Evolutionary conservation across 2,113 vertebrate genomes (phyloP).

Genomic region (Phycodurus eques): DNA sequence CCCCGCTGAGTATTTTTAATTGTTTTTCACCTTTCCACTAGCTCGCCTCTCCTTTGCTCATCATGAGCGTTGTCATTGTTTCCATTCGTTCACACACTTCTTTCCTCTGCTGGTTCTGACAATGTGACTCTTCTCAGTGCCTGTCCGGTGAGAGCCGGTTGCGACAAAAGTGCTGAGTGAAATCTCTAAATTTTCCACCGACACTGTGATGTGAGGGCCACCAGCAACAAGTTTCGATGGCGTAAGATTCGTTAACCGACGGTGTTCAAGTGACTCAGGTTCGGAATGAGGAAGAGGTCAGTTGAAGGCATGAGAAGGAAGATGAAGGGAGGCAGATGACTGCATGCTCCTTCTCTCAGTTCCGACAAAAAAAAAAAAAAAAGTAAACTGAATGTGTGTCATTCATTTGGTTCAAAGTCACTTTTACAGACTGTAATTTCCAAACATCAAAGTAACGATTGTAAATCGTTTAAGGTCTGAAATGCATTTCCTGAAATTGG

Average conservation of each 20-base stretch:
- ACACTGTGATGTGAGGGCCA: conserved; percentile 48
- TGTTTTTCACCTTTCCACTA: conserved; percentile 28
- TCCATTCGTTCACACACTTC: conserved; percentile 54
- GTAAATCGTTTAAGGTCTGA: background rate
- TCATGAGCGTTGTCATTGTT: conserved; percentile 55
- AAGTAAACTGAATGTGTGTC: background rate
- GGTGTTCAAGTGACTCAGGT: conserved; percentile 56
- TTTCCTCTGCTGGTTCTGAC: conserved; percentile 40
- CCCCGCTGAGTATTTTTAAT: conserved; percentile 51
- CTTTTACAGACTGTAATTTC: background rate
- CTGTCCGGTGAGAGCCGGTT: conserved; percentile 30
- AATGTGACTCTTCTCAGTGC: conserved; percentile 39
- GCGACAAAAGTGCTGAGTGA: conserved; percentile 40
- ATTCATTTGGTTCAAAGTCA: background rate
- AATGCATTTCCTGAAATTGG: background rate
- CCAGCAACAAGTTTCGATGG: conserved; percentile 59
- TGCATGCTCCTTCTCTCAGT: conserved; percentile 31
- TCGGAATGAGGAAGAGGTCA: conserved; percentile 65
- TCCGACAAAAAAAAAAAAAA: conserved; percentile 34
- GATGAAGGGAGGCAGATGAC: conserved; percentile 27
- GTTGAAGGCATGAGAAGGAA: conserved; percentile 42
- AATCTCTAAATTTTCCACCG: conserved; percentile 53
- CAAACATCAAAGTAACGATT: background rate
- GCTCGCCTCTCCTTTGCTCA: conserved; percentile 33
- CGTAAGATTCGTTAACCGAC: conserved; percentile 53